Evolutionary conservation across 2,888 invertebrate genomes (phyloP).

Genomic region (Phengaris alcon): DNA sequence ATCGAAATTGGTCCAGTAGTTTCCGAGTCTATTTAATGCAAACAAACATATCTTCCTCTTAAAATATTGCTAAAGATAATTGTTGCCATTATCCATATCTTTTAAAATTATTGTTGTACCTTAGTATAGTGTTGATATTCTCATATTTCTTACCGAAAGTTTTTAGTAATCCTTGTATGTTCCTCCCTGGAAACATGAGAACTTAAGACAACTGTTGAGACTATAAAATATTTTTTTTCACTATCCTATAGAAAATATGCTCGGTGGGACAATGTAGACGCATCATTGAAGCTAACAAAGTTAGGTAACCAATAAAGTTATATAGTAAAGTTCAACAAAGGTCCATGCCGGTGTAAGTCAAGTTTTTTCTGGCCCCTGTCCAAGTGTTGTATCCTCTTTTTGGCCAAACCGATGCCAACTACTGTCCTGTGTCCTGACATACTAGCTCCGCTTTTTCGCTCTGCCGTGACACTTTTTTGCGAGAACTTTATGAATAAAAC

Average conservation of each 20-base stretch:
- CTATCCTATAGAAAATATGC: background rate
- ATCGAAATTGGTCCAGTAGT: too few relatives aligned
- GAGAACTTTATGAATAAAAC: constrained; percentile 26
- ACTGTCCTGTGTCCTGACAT: constrained; percentile 34
- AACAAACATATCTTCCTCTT: too few relatives aligned
- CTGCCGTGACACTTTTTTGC: constrained; percentile 34
- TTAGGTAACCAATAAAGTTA: background rate
- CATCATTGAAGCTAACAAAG: background rate
- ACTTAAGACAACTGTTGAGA: background rate
- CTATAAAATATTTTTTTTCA: background rate
- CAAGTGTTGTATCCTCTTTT: constrained; percentile 35
- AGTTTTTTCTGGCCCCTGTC: constrained; percentile 33
- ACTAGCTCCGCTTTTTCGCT: constrained; percentile 32
- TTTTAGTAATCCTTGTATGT: too few relatives aligned
- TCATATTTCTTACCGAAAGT: too few relatives aligned
- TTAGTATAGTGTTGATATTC: too few relatives aligned
- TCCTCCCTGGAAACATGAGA: too few relatives aligned
- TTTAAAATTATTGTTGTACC: too few relatives aligned
- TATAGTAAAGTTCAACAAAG: constrained; percentile 6
- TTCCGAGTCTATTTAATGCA: too few relatives aligned
- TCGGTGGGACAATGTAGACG: background rate
- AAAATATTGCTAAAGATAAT: too few relatives aligned
- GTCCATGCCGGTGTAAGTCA: constrained; percentile 7
- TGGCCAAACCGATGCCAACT: constrained; percentile 35
- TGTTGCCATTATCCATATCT: too few relatives aligned